Conservation (phyloP, 2,113 vertebrate species). For the Tragelaphus buxtoni region DNA sequence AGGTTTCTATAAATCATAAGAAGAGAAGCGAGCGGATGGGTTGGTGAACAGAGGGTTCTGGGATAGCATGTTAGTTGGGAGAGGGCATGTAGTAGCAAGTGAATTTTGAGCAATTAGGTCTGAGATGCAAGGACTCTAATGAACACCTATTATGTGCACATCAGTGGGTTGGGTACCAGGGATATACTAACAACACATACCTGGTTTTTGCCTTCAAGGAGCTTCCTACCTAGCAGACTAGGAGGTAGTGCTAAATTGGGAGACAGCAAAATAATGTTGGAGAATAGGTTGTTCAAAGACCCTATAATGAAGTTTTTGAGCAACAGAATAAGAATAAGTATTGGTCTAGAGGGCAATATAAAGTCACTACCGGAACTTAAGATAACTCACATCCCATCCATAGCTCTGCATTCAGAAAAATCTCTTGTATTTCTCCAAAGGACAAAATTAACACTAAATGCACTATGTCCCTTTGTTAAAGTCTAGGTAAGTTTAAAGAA, state of each 20-base stretch:
- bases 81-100: neutral
- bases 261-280: neutral
- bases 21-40: neutral
- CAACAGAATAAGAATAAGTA: neutral
- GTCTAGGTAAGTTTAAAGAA: neutral
- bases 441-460: neutral
- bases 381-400: neutral
- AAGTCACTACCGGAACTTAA: neutral
- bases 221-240: neutral
- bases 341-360: neutral
- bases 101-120: neutral
- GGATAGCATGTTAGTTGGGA: neutral
- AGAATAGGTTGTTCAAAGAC: neutral
- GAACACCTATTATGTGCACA: neutral
- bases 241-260: neutral
- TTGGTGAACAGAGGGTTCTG: neutral
- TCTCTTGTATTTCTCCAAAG: neutral
- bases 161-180: neutral
- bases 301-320: neutral
- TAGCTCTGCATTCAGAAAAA: neutral
- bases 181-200: neutral
- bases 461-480: neutral
- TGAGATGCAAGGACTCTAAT: neutral
- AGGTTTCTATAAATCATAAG: neutral
- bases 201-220: neutral